phyloP scores from a whole-genome alignment of 2,888 invertebrate species.

The Leucophenga maculata region DNA sequence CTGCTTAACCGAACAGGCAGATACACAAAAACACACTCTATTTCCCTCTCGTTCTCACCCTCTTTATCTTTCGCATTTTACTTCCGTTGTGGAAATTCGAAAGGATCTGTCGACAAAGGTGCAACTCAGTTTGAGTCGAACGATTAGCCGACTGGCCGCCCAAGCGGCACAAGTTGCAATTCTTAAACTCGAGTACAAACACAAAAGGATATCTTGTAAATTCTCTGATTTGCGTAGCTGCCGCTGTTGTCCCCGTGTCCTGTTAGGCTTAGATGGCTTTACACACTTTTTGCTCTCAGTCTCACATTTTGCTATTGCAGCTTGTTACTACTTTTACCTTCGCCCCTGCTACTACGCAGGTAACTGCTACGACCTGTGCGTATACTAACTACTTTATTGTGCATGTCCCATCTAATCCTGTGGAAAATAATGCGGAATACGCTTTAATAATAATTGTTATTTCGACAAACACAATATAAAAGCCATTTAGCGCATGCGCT shows the following conservation, averaged over 20 bases:
- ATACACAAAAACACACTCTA: no score
- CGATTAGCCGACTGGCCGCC: constrained; percentile 20
- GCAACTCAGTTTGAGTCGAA: constrained; percentile 18
- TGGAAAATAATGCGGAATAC: constrained; percentile 66
- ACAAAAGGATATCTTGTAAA: constrained; percentile 52
- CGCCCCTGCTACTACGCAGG: constrained; percentile 5
- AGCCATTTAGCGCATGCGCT: constrained; percentile 64
- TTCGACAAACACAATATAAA: constrained; percentile 60
- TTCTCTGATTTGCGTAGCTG: constrained; percentile 29
- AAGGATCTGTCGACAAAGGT: constrained; percentile 45
- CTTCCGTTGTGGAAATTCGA: constrained; percentile 33
- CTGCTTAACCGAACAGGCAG: constrained; percentile 7
- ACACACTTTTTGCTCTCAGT: constrained; percentile 43
- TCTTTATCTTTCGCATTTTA: not conserved
- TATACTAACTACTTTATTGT: constrained; percentile 57
- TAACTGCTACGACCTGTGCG: not conserved
- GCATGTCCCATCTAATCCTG: constrained; percentile 56
- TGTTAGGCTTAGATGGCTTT: constrained; percentile 60
- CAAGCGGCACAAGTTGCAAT: constrained; percentile 5
- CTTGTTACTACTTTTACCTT: constrained; percentile 29
- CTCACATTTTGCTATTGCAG: constrained; percentile 27
- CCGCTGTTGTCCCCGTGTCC: not conserved
- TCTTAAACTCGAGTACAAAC: not conserved
- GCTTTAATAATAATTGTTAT: constrained; percentile 65
- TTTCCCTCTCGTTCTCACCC: no score